Base-by-base conservation (phyloP, 2,888 invertebrate genomes). In the Cerastis leucographa region DNA sequence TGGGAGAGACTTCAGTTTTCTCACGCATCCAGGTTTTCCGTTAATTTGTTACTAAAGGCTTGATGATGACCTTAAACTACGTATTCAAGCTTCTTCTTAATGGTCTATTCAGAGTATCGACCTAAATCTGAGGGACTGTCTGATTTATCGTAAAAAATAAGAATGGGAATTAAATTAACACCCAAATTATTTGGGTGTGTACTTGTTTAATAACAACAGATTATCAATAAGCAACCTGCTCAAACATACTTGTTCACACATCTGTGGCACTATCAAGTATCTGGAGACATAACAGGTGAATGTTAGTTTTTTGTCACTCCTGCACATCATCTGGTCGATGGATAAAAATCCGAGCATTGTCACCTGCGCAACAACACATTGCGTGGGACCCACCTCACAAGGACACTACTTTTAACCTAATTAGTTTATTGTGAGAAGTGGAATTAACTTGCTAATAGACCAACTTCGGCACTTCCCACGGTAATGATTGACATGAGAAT, bases 281-380 rank as follows among this genome's bases (percentile, higher is more conserved):
- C 93, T 89, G 85, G 92, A 92, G 92, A 90, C 80, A 73, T 80
- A 90, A 92, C 96, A 96, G 95, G 95, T 96, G 95, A 86, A 89
- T 85, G 83, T 84, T 78, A 83, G 81, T 83, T 94, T 94, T 94
- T 93, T 93, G 19, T 92, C 81, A 87, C 83, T 82, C 79, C 87
- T 90, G 87, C 88, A 89, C 93, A 93, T 94, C 95, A 94, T 94
- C 92, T 96, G 96, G 92, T 87, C 87, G 89, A 87, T 87, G 90
- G 89, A 88, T 88, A 88, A 90, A 90, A 91, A 88, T 84, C 87
- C 87, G 82, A 86, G 85, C 88, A 89, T 85, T 91, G 91, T 92
- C 94, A 94, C 92, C 94, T 94, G 94, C 72, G 76, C 67, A 86
- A 86, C 91, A 90, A 86, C 91, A 90, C 85, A 89, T 89, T 90